Conservation (phyloP, 2,113 vertebrate species). For the Scartelaos histophorus region DNA sequence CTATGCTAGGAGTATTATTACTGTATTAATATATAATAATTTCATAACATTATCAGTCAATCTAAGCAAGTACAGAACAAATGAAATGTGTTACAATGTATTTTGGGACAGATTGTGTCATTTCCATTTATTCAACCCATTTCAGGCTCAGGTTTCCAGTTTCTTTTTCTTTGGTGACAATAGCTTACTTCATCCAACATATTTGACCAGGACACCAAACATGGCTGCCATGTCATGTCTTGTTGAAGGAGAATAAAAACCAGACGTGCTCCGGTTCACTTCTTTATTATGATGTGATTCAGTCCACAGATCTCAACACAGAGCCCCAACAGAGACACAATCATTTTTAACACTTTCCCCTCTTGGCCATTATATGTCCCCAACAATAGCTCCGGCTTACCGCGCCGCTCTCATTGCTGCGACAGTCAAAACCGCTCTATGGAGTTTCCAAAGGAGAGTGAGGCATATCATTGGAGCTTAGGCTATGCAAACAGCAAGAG, state of each 20-base stretch:
- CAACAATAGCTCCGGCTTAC: constrained; percentile 72
- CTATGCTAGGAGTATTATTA: background rate
- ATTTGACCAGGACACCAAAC: constrained; percentile 69
- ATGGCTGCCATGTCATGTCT: constrained; percentile 64
- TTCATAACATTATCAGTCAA: background rate
- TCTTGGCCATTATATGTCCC: constrained; percentile 69
- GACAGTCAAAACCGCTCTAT: constrained; percentile 79
- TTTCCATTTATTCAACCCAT: background rate
- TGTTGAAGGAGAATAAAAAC: constrained; percentile 68
- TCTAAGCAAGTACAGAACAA: background rate
- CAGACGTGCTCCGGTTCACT: constrained; percentile 67
- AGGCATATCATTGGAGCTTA: constrained; percentile 84
- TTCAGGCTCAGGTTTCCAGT: constrained; percentile 35
- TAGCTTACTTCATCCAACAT: constrained; percentile 52
- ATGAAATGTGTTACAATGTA: background rate
- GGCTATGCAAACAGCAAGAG: constrained; percentile 76
- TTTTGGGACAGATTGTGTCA: background rate
- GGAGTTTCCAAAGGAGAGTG: constrained; percentile 71
- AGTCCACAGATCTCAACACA: constrained; percentile 72
- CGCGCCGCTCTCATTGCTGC: constrained; percentile 68
- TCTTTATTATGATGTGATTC: constrained; percentile 83
- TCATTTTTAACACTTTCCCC: constrained; percentile 77
- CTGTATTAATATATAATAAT: background rate
- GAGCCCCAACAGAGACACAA: constrained; percentile 77
- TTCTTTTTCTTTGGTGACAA: constrained; percentile 51